Base-by-base conservation (phyloP, 2,797 vertebrate species). In the Pristis pectinata region DNA sequence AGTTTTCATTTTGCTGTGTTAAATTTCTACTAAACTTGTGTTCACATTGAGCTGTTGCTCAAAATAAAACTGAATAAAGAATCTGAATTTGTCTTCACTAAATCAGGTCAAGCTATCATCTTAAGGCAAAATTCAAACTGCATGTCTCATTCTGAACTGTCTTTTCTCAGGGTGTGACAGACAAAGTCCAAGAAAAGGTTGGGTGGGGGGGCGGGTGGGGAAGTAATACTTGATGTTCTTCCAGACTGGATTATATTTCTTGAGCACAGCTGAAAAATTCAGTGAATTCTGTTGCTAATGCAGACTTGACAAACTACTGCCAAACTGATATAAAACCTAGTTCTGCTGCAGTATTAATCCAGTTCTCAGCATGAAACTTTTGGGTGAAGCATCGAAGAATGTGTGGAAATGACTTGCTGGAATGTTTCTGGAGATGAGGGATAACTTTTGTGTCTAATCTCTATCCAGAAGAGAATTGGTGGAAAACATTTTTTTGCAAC, bases 221-320 rank as follows among this genome's bases (percentile, higher is more conserved):
- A 74, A 74, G 70, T 94, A 94, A 56, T 94, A 94, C 92, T 76
- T 94, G 70, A 94, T 94, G 92, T 94, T 76, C 92, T 76, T 94
- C 92, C 92, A 94, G 70, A 76, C 13, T 56, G 49, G 70, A 72
- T 94, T 70, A 76, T 94, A 94, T 94, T 94, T 94, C 92, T 76
- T 94, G 94, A 76, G 30, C 70, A n/a, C 70, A 74, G 92, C 72
- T 94, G 70, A 94, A 49, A 72, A 72, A 72, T 72, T 93, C 92
- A 93, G 9, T 44, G 72, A 94, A 72, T 76, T 76, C 70, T 70
- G 61, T 53, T 67, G n/a, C 22, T 93, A 24, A 44, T 74, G 70
- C 37, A 34, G 41, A 93, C 41, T 93, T 44, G 22, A 72, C 41
- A 93, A 34, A 72, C 22, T 41, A 70, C n/a, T 72, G 41, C 44